phyloP scores from a whole-genome alignment of 2,888 invertebrate species.

The Xestoiulus laeticollis region DNA sequence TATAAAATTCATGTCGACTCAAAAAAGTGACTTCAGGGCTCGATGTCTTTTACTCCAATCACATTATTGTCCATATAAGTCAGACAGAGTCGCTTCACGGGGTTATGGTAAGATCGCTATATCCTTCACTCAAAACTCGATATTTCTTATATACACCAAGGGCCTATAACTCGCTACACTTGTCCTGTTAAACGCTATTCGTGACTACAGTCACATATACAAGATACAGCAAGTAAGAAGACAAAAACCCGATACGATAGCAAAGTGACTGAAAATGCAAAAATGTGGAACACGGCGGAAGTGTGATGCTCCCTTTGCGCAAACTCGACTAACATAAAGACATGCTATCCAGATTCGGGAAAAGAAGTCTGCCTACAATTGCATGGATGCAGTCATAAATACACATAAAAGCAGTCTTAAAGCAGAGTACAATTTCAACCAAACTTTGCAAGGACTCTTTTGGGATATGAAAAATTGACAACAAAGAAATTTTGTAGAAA shows the following conservation, averaged over 20 bases:
- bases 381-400: neutral
- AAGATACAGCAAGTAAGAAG: neutral
- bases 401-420: neutral
- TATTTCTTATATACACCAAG: neutral
- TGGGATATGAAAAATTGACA: neutral
- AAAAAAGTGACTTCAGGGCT: neutral
- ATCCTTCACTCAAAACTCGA: neutral
- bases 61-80: neutral
- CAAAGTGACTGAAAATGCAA: neutral
- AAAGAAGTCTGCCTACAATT: neutral
- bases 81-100: neutral
- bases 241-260: neutral
- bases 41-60: neutral
- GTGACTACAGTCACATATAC: neutral
- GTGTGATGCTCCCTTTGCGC: neutral
- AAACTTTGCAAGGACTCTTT: neutral
- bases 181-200: neutral
- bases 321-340: neutral
- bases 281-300: neutral
- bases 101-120: neutral
- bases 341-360: neutral
- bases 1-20: neutral
- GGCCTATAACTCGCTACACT: neutral
- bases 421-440: neutral
- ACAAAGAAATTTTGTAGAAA: neutral